These are phyloP conservation scores for Ctenosaura bakeri DNA, from an alignment of 2,797 vertebrate species.

Conservation along the genomic window DNA sequence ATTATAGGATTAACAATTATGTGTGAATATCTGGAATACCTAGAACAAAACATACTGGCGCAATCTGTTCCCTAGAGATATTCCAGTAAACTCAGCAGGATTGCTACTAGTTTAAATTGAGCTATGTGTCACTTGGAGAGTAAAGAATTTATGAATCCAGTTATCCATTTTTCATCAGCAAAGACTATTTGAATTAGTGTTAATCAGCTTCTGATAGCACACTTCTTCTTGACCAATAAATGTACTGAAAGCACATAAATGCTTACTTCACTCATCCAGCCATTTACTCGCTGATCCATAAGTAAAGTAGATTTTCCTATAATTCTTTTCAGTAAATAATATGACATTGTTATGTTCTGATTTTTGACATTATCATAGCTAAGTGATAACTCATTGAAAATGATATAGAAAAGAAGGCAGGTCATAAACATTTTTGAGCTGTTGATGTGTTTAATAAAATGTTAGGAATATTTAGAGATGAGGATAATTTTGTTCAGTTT, in stretches of 20 bases:
- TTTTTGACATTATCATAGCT: not conserved
- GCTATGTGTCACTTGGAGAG: constrained; percentile 10
- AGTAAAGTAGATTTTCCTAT: not conserved
- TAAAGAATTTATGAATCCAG: not conserved
- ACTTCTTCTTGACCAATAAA: constrained; percentile 35
- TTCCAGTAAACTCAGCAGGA: constrained; percentile 19
- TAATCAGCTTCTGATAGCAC: constrained; percentile 20
- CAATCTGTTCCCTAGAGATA: constrained; percentile 22
- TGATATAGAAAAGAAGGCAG: not conserved
- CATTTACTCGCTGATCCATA: not conserved
- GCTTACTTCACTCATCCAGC: not conserved
- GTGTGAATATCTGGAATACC: constrained; percentile 19
- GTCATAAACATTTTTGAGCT: not conserved
- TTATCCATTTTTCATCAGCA: constrained; percentile 13
- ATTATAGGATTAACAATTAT: constrained; percentile 41
- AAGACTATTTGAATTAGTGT: not conserved
- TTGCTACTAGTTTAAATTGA: constrained; percentile 2
- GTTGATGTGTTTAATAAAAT: not conserved
- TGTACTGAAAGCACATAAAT: not conserved
- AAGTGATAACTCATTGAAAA: not conserved
- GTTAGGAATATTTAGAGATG: not conserved
- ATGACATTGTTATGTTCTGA: not conserved
- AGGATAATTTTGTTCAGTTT: not conserved
- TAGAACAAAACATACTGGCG: constrained; percentile 32
- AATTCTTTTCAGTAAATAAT: constrained; percentile 11